Percentiles rank a stretch among this genome's conserved stretches.
phyloP scores from a whole-genome alignment of 2,113 vertebrate species.

The Lamprotornis superbus region DNA sequence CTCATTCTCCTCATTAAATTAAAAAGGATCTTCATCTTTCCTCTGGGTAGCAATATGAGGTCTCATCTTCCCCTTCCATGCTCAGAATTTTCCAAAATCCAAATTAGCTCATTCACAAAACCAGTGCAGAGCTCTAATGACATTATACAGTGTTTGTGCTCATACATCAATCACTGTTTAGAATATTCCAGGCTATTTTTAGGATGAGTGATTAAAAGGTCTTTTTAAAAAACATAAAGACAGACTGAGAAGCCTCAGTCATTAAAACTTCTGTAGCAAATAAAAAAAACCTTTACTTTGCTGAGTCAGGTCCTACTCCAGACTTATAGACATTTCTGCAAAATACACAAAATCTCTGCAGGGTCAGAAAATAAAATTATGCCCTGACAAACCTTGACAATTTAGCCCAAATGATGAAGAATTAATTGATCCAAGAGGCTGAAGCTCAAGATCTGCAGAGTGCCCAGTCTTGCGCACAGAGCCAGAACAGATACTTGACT shows the following conservation, averaged over 20 bases:
- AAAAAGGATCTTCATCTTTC: neutral
- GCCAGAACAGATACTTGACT: accelerated
- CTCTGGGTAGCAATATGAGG: accelerated
- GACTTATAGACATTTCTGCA: neutral
- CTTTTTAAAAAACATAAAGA: neutral
- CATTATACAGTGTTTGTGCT: neutral
- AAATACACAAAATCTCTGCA: neutral
- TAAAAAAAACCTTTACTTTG: neutral
- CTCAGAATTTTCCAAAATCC: neutral
- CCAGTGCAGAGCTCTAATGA: neutral
- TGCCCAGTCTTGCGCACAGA: neutral
- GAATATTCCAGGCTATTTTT: neutral
- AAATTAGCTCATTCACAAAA: neutral
- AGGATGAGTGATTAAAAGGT: neutral
- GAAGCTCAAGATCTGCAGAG: accelerated
- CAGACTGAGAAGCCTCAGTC: neutral
- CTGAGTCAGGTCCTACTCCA: neutral
- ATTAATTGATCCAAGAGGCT: neutral
- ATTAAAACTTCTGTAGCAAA: neutral
- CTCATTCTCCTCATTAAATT: neutral
- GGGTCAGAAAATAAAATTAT: accelerated
- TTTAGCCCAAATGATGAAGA: neutral
- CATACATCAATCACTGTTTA: neutral
- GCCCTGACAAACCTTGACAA: neutral
- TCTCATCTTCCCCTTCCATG: neutral